phyloP scores from a whole-genome alignment of 1,140 invertebrate species.

The Conus ventricosus region DNA sequence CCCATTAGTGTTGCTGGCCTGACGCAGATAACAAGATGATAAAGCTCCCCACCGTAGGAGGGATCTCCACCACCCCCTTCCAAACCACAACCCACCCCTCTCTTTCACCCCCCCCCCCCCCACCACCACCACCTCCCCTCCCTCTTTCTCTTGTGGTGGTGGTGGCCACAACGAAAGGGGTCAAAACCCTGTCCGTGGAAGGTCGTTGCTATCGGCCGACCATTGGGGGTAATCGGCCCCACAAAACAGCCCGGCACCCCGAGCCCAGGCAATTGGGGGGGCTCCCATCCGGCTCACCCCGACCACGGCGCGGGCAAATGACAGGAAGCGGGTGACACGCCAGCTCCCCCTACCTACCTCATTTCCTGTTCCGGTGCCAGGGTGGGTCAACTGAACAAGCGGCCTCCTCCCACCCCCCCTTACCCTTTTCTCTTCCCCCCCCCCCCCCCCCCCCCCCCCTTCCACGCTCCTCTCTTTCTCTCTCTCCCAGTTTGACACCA shows the following conservation, averaged over 20 bases:
- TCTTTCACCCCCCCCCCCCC: too few species aligned
- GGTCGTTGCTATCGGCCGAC: neutral
- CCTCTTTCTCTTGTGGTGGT: too few species aligned
- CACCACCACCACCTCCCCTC: too few species aligned
- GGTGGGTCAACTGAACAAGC: neutral
- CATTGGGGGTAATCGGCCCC: neutral
- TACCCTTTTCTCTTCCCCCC: too few species aligned
- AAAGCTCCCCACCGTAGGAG: too few species aligned
- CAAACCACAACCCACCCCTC: too few species aligned
- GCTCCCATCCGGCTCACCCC: slow-evolving; percentile 2
- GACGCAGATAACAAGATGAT: too few species aligned
- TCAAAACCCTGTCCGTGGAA: neutral
- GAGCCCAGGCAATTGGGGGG: too few species aligned
- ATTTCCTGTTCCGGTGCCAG: slow-evolving; percentile 19
- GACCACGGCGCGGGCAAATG: neutral
- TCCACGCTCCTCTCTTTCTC: too few species aligned
- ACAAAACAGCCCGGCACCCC: neutral
- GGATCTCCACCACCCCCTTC: too few species aligned
- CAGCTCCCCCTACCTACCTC: neutral
- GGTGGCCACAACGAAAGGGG: neutral
- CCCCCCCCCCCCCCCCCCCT: neutral
- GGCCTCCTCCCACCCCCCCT: neutral
- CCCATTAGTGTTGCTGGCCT: too few species aligned
- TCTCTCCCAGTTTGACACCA: too few species aligned
- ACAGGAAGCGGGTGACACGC: slow-evolving; percentile 19